phyloP scores from a whole-genome alignment of 2,888 invertebrate species.

The Patella depressa region DNA sequence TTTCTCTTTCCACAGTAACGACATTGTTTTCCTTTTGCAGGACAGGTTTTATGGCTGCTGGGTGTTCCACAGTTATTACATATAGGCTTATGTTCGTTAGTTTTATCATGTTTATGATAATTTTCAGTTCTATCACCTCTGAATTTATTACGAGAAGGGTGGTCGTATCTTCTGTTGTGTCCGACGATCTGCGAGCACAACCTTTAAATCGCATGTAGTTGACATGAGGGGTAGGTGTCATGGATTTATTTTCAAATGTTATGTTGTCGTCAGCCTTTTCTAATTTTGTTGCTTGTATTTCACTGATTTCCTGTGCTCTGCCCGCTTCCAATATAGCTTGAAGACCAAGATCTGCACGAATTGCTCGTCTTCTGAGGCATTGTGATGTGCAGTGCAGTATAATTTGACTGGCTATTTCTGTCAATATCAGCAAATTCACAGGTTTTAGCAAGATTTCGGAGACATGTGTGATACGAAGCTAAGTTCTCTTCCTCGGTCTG shows the following conservation, averaged over 20 bases:
- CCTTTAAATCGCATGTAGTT: too few species aligned
- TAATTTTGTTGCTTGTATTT: slow-evolving; percentile 10
- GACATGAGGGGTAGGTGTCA: too few species aligned
- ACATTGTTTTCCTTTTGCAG: slow-evolving; percentile 20
- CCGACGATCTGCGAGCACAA: not conserved
- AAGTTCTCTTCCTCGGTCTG: slow-evolving; percentile 19
- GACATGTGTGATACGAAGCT: slow-evolving; percentile 25
- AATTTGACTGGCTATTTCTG: slow-evolving; percentile 23
- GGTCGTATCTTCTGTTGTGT: not conserved
- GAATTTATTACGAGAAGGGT: not conserved
- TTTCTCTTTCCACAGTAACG: too few species aligned
- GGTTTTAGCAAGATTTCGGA: slow-evolving; percentile 17
- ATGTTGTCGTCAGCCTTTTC: not conserved
- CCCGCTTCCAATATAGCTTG: slow-evolving; percentile 15
- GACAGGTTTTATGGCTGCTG: slow-evolving; percentile 21
- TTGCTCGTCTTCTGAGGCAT: slow-evolving; percentile 11
- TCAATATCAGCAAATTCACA: slow-evolving; percentile 32
- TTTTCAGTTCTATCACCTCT: too few species aligned
- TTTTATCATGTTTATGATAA: not conserved
- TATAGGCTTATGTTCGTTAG: not conserved
- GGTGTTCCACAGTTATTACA: slow-evolving; percentile 25
- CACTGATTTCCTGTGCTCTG: slow-evolving; percentile 16
- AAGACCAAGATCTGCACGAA: slow-evolving; percentile 9
- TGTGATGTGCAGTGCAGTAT: slow-evolving; percentile 15
- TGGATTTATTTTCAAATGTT: too few species aligned